Conservation (phyloP, 1,140 invertebrate genomes). For the Chymomyza costata region DNA sequence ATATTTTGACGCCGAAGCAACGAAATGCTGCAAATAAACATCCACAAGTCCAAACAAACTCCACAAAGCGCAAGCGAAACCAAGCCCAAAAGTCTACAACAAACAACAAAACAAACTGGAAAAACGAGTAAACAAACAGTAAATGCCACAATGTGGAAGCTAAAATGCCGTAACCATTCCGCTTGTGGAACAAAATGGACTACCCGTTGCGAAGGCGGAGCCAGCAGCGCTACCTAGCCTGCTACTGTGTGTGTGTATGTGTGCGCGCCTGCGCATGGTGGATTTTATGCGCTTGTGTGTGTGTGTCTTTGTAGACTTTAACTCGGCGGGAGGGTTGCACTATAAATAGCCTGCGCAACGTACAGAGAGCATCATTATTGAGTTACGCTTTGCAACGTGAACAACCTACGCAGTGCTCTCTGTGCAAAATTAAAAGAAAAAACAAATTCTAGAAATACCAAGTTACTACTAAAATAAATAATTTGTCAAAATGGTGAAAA, state of each 20-base stretch:
- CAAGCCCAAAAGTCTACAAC: neutral
- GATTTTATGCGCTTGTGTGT: neutral
- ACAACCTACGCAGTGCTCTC: conserved; percentile 32
- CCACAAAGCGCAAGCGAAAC: neutral
- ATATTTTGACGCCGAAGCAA: conserved; percentile 74
- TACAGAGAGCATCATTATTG: conserved; percentile 54
- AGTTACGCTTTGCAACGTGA: conserved; percentile 40
- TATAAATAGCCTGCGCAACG: conserved; percentile 53
- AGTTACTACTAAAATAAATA: neutral
- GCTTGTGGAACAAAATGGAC: conserved; percentile 69
- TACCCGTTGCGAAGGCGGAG: conserved; percentile 47
- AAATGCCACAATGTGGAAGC: conserved; percentile 43
- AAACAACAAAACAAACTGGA: conserved; percentile 12
- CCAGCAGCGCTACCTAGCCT: conserved; percentile 7
- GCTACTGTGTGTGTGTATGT: conserved; percentile 10
- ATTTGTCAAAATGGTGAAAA: conserved; percentile 57
- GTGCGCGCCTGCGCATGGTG: neutral
- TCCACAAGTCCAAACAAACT: conserved; percentile 65
- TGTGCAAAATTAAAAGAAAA: neutral
- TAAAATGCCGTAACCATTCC: no score
- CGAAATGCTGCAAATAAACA: conserved; percentile 72
- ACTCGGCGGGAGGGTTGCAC: neutral
- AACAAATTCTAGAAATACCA: conserved; percentile 13
- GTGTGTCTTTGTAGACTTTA: neutral
- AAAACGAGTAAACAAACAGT: conserved; percentile 15